Conservation (phyloP, 1,140 invertebrate genomes). For the Riptortus pedestris region DNA sequence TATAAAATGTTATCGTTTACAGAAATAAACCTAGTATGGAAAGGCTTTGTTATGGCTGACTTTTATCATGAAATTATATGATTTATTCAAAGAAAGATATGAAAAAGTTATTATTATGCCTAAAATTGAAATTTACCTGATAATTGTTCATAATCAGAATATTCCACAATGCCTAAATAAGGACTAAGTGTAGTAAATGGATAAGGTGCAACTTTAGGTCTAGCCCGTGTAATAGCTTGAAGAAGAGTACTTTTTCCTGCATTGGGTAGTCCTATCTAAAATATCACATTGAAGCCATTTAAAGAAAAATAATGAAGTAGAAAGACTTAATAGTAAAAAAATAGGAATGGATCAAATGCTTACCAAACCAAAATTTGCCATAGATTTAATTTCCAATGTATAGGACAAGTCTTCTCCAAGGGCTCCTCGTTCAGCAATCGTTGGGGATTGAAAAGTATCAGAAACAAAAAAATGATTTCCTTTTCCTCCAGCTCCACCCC, state of each 20-base stretch:
- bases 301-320: background rate
- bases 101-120: too few relatives aligned
- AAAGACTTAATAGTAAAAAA: background rate
- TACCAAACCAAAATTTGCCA: slow-evolving; percentile 88
- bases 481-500: slow-evolving; percentile 89
- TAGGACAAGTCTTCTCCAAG: slow-evolving; percentile 64
- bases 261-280: slow-evolving; percentile 86
- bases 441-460: slow-evolving; percentile 68
- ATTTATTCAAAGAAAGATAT: too few relatives aligned
- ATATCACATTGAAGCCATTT: slow-evolving; percentile 25
- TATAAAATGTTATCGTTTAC: too few relatives aligned
- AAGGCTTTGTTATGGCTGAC: too few relatives aligned
- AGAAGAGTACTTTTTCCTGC: slow-evolving; percentile 93
- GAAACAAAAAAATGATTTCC: slow-evolving; percentile 88
- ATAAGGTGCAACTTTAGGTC: slow-evolving; percentile 89
- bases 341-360: slow-evolving; percentile 27
- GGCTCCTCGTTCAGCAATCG: slow-evolving; percentile 79
- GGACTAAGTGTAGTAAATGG: slow-evolving; percentile 93
- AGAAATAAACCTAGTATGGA: too few relatives aligned
- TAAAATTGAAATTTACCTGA: slow-evolving; percentile 51
- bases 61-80: too few relatives aligned
- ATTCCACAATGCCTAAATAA: slow-evolving; percentile 84
- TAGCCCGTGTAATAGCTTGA: slow-evolving; percentile 76
- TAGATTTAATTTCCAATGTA: slow-evolving; percentile 73
- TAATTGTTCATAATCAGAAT: slow-evolving; percentile 85